Percentiles rank a stretch among this genome's conserved stretches.
Conservation (phyloP, 2,797 vertebrate genomes). For the Sylvilagus floridanus region DNA sequence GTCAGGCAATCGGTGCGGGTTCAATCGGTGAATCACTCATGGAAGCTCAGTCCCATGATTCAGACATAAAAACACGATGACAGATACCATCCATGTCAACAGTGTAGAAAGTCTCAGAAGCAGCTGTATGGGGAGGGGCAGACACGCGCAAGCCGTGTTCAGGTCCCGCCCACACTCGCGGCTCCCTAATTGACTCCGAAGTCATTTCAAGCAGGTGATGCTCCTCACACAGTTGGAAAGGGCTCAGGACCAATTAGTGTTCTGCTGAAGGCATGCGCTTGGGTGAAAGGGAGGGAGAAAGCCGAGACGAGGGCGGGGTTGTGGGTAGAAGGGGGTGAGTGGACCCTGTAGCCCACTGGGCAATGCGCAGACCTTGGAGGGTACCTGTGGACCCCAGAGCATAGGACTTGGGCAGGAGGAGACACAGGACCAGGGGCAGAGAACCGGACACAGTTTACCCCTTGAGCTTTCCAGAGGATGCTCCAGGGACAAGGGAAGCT, state of each 20-base stretch:
- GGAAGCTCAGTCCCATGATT: background rate
- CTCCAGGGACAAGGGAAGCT: no score
- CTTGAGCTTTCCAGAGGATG: no score
- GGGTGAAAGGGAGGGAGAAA: background rate
- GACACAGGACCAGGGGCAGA: no score
- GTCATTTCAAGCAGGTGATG: background rate
- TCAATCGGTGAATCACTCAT: background rate
- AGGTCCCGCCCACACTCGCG: background rate
- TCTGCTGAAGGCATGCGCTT: background rate
- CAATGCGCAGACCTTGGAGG: background rate
- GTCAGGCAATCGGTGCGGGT: background rate
- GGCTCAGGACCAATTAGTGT: background rate
- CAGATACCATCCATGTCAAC: background rate
- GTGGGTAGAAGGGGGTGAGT: background rate
- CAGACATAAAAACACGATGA: background rate
- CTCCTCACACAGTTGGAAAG: background rate
- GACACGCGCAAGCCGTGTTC: background rate
- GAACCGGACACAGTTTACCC: no score
- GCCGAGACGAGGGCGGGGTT: background rate
- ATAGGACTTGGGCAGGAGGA: no score
- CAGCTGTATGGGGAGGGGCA: background rate
- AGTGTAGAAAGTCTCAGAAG: background rate
- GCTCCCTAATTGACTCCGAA: slow-evolving; percentile 9
- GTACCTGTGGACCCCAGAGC: no score
- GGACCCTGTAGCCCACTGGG: fast-evolving